Conservation (phyloP, 2,797 vertebrate species). For the Trematomus bernacchii region DNA sequence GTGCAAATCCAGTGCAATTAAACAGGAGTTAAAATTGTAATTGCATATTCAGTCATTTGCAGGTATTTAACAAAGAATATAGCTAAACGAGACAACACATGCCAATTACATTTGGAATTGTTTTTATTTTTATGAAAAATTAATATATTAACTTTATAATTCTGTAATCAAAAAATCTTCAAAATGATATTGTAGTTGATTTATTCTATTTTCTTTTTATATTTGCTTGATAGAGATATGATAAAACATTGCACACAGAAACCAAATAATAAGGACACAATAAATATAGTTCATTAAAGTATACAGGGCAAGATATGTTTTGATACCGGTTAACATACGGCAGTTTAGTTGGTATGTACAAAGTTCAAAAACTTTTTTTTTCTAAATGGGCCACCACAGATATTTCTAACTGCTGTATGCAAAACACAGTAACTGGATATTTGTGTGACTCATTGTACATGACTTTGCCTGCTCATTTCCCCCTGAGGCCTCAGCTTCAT, state of each 20-base stretch:
- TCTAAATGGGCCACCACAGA: background rate
- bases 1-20: background rate
- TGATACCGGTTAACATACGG: background rate
- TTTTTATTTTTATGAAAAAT: background rate
- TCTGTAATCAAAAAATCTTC: background rate
- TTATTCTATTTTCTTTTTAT: background rate
- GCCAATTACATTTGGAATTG: background rate
- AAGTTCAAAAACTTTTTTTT: background rate
- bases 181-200: background rate
- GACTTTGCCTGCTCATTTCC: slow-evolving; percentile 8
- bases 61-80: background rate
- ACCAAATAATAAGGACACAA: background rate
- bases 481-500: slow-evolving; percentile 33
- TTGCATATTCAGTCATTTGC: background rate
- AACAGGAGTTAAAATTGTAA: background rate
- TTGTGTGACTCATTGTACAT: slow-evolving; percentile 26
- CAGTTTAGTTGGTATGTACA: slow-evolving; percentile 7
- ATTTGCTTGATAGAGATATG: background rate
- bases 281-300: background rate
- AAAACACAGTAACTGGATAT: slow-evolving; percentile 15
- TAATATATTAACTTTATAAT: background rate
- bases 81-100: too few relatives aligned
- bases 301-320: background rate
- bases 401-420: background rate
- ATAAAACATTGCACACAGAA: background rate